phyloP scores from a whole-genome alignment of 2,113 vertebrate genomes.

The Hepsetus odoe region DNA sequence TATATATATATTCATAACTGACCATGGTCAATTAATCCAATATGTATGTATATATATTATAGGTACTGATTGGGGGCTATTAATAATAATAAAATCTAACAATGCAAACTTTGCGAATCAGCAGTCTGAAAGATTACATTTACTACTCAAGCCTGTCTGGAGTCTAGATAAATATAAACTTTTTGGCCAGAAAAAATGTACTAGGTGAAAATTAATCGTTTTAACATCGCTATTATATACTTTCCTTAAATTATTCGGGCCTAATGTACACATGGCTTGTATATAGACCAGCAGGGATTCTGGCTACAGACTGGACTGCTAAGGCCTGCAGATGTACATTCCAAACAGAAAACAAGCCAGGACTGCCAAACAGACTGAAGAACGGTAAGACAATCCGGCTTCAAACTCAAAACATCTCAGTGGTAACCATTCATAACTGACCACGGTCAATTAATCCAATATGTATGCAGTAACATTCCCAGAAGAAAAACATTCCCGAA shows the following conservation, averaged over 20 bases:
- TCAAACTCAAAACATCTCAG: constrained; percentile 29
- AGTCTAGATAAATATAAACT: no score
- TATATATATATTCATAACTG: constrained; percentile 31
- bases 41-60: neutral
- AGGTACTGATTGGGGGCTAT: no score
- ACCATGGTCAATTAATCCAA: neutral
- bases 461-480: neutral
- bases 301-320: neutral
- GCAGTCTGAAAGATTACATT: no score
- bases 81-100: no score
- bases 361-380: neutral
- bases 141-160: no score
- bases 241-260: no score
- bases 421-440: constrained; percentile 22
- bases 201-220: no score
- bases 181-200: no score
- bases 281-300: neutral
- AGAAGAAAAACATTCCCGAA: neutral
- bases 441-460: neutral
- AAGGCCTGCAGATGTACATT: constrained; percentile 28
- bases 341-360: constrained; percentile 21
- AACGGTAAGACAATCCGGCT: constrained; percentile 3
- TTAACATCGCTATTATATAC: no score
- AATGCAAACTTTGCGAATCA: no score
- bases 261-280: no score